Evolutionary conservation across 2,888 invertebrate genomes (phyloP), one percentile per base, ranked within the genome.

Genomic region (Hesperia comma): DNA sequence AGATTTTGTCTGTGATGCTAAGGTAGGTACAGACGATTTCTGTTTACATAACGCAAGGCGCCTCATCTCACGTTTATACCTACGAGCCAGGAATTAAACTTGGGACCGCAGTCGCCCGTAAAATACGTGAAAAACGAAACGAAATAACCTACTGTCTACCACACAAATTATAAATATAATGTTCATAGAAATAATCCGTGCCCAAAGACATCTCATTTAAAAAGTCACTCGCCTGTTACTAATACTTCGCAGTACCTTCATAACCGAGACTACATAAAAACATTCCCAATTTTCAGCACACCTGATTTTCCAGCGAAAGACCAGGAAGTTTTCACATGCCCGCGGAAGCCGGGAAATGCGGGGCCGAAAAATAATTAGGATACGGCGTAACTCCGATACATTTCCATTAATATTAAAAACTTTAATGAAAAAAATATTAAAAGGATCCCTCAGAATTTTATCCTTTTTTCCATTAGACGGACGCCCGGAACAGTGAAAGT

Each of bases 351-450:
- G 88, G 84, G 85, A 87, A 88, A 86, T 82, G 81, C 80, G 80
- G 77, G 73, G 80, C 81, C 83, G 79, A 79, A 84, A 91, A 90
- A 90, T 91, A 90, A 91, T 92, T 88, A 90, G 84, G 81, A 75
- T 72, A 70, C 74, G 75, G 79, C 76, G 71, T 72, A 81, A 81
- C 83, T 81, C 82, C 79, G 83, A 90, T 86, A 87, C 84, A 76
- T 83, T 80, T 80, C 78, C 86, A 89, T 91, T 89, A 92, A 92
- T 92, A 92, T 92, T 92, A 88, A 92, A 92, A 92, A 92, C 92
- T 92, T 92, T 87, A 92, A 92, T 92, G 92, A 92, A 92, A 92
- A 92, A 92, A 92, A 87, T 87, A 89, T 92, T 88, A 92, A 92
- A 91, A 88, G 90, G 85, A 80, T 82, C 84, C 85, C 77, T 77